Conservation (phyloP, 1,140 invertebrate species). For the Galleria mellonella region DNA sequence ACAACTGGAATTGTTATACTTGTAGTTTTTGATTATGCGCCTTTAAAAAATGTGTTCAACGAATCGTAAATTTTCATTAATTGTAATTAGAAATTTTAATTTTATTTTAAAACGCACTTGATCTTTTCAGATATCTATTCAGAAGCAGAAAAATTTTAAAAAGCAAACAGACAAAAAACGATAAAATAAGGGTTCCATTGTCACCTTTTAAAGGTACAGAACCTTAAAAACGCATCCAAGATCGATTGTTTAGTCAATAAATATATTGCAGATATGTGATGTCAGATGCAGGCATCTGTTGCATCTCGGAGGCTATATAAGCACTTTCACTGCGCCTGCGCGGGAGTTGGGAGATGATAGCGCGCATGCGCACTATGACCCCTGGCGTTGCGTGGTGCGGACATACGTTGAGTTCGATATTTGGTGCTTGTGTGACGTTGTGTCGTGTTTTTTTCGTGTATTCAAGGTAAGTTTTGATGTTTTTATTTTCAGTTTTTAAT, state of each 20-base stretch:
- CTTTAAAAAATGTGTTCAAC: too few relatives aligned
- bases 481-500: background rate
- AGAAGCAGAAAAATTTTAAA: too few relatives aligned
- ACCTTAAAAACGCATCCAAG: background rate
- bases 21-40: too few relatives aligned
- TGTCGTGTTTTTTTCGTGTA: slow-evolving; percentile 41
- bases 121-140: too few relatives aligned
- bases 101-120: too few relatives aligned
- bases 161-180: too few relatives aligned
- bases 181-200: too few relatives aligned
- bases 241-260: slow-evolving; percentile 5
- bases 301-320: slow-evolving; percentile 58
- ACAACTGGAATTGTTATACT: too few relatives aligned
- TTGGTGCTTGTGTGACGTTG: slow-evolving; percentile 44
- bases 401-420: slow-evolving; percentile 10
- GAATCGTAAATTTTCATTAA: too few relatives aligned
- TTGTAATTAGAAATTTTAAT: too few relatives aligned
- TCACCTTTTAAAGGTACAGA: background rate
- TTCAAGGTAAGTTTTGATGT: slow-evolving; percentile 36
- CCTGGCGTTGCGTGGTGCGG: slow-evolving; percentile 3
- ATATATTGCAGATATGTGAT: slow-evolving; percentile 26
- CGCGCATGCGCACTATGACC: slow-evolving; percentile 49
- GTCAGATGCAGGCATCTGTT: slow-evolving; percentile 22
- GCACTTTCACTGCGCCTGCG: slow-evolving; percentile 51
- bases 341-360: slow-evolving; percentile 43